A percentile compares a stretch with the other conserved stretches of the same genome.
phyloP scores from a whole-genome alignment of 92 coral and sea anemone genomes.

The Epizoanthus illoricatus region DNA sequence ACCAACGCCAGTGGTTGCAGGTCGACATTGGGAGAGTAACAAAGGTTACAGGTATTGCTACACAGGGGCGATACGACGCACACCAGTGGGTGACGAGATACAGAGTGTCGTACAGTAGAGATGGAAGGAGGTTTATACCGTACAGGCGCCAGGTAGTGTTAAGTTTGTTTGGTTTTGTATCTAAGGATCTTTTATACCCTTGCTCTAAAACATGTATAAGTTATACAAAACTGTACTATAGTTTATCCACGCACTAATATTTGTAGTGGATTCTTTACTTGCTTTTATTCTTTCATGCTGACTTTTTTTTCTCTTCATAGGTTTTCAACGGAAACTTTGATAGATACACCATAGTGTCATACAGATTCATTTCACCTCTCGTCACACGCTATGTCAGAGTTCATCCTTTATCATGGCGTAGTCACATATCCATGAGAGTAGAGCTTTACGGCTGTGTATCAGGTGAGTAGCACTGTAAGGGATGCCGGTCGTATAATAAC shows the following conservation, averaged over 20 bases:
- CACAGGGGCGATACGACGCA: too few species aligned
- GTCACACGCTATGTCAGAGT: constrained; percentile 64
- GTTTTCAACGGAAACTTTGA: constrained; percentile 70
- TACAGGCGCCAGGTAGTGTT: constrained; percentile 35
- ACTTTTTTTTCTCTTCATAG: constrained; percentile 25
- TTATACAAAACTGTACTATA: too few species aligned
- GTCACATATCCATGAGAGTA: constrained; percentile 66
- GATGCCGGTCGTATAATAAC: too few species aligned
- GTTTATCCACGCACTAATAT: too few species aligned
- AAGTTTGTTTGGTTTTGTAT: too few species aligned
- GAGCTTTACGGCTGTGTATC: constrained; percentile 76
- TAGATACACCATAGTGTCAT: constrained; percentile 56
- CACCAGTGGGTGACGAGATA: too few species aligned
- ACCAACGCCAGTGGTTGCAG: constrained; percentile 64
- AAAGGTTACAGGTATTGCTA: too few species aligned
- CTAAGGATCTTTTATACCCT: too few species aligned
- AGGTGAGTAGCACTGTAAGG: constrained; percentile 10
- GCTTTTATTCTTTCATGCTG: too few species aligned
- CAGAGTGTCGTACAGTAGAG: constrained; percentile 35
- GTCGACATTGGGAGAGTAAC: too few species aligned
- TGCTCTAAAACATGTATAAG: too few species aligned
- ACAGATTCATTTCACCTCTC: constrained; percentile 67
- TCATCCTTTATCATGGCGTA: constrained; percentile 56
- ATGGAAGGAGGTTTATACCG: constrained; percentile 11
- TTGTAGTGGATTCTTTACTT: too few species aligned